These are phyloP conservation scores for Hypsopygia costalis DNA, from an alignment of 2,888 invertebrate genomes.

Conservation along the genomic window DNA sequence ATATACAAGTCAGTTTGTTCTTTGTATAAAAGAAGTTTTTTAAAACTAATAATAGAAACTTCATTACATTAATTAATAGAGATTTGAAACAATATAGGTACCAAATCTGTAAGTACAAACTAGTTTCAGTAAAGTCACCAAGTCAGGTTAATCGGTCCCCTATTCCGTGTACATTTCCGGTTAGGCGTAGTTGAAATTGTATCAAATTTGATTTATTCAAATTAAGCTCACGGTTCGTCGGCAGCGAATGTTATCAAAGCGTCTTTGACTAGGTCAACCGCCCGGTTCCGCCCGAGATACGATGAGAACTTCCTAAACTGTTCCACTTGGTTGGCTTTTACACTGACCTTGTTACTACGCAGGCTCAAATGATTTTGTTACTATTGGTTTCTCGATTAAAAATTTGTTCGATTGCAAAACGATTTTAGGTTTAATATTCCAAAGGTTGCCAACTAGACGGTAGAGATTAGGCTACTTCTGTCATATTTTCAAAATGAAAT, in stretches of 20 bases:
- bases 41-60: no score
- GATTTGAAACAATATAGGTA: no score
- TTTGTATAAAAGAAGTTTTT: no score
- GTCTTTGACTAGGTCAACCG: constrained; percentile 52
- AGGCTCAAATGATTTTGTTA: constrained; percentile 28
- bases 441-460: no score
- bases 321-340: constrained; percentile 55
- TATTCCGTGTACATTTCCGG: constrained; percentile 19
- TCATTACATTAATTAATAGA: no score
- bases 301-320: constrained; percentile 58
- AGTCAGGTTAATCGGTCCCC: neutral
- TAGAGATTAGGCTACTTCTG: no score
- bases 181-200: constrained; percentile 34
- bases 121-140: neutral
- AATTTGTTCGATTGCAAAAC: no score
- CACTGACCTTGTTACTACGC: constrained; percentile 48
- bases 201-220: constrained; percentile 65
- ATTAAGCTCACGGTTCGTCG: constrained; percentile 53
- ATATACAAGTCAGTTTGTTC: no score
- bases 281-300: constrained; percentile 41
- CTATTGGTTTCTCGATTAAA: constrained; percentile 20
- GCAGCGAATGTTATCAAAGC: constrained; percentile 59
- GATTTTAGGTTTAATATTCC: no score
- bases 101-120: no score
- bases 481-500: no score